phyloP scores from a whole-genome alignment of 2,888 invertebrate genomes.

The Caenorhabditis sulstoni region DNA sequence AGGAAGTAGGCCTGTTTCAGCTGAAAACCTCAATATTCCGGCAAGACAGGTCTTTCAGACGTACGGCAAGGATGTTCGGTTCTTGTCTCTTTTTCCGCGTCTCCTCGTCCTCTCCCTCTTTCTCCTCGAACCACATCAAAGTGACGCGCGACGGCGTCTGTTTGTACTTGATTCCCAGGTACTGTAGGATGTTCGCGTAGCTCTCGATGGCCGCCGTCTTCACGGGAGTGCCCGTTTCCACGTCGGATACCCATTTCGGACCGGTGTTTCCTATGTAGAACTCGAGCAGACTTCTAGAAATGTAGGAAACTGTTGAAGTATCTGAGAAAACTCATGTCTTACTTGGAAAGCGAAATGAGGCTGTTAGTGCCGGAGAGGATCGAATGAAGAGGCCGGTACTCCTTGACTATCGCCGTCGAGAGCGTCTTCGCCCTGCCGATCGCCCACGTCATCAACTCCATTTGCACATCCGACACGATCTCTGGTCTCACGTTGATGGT shows the following conservation, averaged over 20 bases:
- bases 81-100: constrained; percentile 32
- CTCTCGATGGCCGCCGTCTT: constrained; percentile 57
- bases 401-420: constrained; percentile 35
- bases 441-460: constrained; percentile 40
- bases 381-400: constrained; percentile 59
- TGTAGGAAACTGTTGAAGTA: no score
- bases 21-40: constrained; percentile 25
- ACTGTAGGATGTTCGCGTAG: constrained; percentile 57
- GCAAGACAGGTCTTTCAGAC: no score
- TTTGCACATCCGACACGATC: constrained; percentile 27
- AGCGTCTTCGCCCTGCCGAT: constrained; percentile 31
- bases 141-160: constrained; percentile 40
- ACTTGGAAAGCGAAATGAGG: constrained; percentile 55
- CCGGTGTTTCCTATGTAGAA: constrained; percentile 52
- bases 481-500: constrained; percentile 37
- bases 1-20: constrained; percentile 45
- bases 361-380: constrained; percentile 49
- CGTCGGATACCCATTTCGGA: constrained; percentile 47
- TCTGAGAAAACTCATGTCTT: constrained; percentile 2
- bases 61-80: constrained; percentile 40
- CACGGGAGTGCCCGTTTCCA: constrained; percentile 38
- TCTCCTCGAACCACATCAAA: constrained; percentile 54
- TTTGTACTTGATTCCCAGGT: constrained; percentile 55
- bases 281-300: constrained; percentile 51
- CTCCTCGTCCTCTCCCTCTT: constrained; percentile 49